These are phyloP conservation scores for Pagrus major DNA, from an alignment of 2,113 vertebrate species.

Conservation along the genomic window DNA sequence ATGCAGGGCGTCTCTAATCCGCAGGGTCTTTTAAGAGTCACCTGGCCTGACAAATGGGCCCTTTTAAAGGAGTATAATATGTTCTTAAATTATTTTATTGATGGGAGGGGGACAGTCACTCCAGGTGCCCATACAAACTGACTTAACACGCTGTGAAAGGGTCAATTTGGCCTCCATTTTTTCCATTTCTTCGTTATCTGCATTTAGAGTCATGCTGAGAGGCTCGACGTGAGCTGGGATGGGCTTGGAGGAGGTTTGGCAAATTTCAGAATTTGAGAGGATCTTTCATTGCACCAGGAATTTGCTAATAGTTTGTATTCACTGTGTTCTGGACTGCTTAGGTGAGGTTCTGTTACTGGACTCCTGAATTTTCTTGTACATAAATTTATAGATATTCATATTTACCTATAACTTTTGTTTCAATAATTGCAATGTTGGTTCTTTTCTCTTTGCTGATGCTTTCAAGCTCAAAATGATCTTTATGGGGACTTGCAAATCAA, in stretches of 20 bases:
- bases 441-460: background rate
- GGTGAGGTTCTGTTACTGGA: conserved; percentile 2
- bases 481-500: background rate
- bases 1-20: conserved; percentile 88
- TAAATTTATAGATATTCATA: background rate
- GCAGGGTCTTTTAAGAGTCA: conserved; percentile 97
- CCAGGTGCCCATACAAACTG: conserved; percentile 96
- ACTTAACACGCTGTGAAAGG: conserved; percentile 95
- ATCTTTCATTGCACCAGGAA: conserved; percentile 86
- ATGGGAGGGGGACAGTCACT: conserved; percentile 92
- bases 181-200: conserved; percentile 94
- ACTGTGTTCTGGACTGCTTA: conserved; percentile 18
- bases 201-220: conserved; percentile 90
- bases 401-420: background rate
- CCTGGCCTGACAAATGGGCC: conserved; percentile 98
- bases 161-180: conserved; percentile 99
- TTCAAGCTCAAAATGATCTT: background rate
- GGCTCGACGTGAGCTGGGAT: conserved; percentile 79
- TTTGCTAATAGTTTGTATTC: conserved; percentile 66
- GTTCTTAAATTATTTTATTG: conserved; percentile 99
- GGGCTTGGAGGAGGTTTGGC: conserved; percentile 80
- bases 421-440: background rate
- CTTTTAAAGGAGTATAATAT: conserved; percentile 98
- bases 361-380: background rate
- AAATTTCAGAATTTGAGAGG: conserved; percentile 87